Conservation (phyloP, 2,797 vertebrate genomes). For the Chlorospingus flavigularis region DNA sequence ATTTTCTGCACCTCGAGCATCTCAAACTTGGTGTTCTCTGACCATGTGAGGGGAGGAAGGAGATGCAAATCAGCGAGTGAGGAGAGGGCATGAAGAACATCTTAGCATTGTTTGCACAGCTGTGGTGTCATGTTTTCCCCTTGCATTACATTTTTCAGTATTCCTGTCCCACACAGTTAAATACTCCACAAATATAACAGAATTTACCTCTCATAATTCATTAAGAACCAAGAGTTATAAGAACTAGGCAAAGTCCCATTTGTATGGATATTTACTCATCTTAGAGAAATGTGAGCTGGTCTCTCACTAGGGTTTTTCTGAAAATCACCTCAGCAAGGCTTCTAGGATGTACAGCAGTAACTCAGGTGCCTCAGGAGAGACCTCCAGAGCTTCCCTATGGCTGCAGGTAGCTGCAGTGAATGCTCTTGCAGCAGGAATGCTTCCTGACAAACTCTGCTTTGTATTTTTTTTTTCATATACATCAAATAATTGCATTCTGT, state of each 20-base stretch:
- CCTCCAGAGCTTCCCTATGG: background rate
- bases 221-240: background rate
- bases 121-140: background rate
- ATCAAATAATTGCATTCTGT: background rate
- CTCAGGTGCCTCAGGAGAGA: background rate
- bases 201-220: background rate
- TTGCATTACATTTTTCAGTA: background rate
- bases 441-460: background rate
- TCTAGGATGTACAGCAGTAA: background rate
- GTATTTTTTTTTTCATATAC: background rate
- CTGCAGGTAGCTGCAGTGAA: background rate
- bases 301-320: background rate
- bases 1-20: background rate
- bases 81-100: background rate
- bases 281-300: background rate
- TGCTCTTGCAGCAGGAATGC: background rate
- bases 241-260: background rate
- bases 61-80: background rate
- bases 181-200: background rate
- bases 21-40: background rate
- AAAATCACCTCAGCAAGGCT: background rate
- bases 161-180: background rate
- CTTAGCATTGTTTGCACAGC: slow-evolving; percentile 11
- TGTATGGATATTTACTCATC: background rate
- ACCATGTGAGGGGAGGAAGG: background rate